Conservation (phyloP, 92 coral and sea anemone genomes). For the Pocillopora meandrina region DNA sequence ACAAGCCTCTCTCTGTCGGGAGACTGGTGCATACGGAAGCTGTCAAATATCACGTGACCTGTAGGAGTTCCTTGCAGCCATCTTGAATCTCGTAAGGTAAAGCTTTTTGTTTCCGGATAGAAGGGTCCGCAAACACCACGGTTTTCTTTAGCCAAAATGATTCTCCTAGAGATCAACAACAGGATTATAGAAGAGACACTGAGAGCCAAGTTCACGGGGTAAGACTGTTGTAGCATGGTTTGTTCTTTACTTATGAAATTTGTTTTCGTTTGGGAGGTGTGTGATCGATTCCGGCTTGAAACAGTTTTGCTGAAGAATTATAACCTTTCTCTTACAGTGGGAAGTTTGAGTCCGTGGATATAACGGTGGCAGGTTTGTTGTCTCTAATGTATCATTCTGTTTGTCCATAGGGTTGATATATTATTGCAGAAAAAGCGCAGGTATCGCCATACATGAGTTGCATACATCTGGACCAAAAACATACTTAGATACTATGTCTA, state of each 20-base stretch:
- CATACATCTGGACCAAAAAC: too few species aligned
- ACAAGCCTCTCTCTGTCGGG: not conserved
- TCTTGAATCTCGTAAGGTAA: slow-evolving; percentile 58
- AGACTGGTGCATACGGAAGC: slow-evolving; percentile 36
- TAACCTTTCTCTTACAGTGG: slow-evolving; percentile 63
- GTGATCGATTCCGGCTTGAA: not conserved
- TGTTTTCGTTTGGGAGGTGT: slow-evolving; percentile 6
- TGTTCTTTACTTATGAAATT: not conserved
- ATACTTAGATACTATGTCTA: too few species aligned
- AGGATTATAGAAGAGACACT: slow-evolving; percentile 85
- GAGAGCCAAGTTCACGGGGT: slow-evolving; percentile 86
- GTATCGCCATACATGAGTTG: too few species aligned
- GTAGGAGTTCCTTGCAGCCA: slow-evolving; percentile 73
- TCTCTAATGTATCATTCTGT: not conserved
- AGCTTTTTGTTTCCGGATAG: slow-evolving; percentile 34
- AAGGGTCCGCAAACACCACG: slow-evolving; percentile 16
- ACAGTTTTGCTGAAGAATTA: not conserved
- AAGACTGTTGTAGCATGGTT: slow-evolving; percentile 28
- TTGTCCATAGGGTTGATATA: not conserved
- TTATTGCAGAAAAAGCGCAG: not conserved
- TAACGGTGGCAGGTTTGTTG: slow-evolving; percentile 92
- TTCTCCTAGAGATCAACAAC: slow-evolving; percentile 91
- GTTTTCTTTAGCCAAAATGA: slow-evolving; percentile 66
- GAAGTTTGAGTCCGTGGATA: slow-evolving; percentile 94
- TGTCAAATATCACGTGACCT: slow-evolving; percentile 72